phyloP scores from a whole-genome alignment of 2,888 invertebrate genomes.

The Pandemis cinnamomeana region DNA sequence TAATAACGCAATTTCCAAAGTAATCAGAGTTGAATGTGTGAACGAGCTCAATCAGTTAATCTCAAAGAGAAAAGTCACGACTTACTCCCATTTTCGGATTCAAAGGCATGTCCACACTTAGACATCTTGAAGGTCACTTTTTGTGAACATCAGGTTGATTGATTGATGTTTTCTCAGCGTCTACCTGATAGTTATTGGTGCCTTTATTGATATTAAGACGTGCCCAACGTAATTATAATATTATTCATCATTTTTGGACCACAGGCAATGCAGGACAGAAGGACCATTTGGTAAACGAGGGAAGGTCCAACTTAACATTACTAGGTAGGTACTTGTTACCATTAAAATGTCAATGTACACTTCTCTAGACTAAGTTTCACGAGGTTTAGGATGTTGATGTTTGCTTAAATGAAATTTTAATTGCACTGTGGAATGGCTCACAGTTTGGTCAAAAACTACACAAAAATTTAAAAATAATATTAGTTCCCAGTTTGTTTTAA shows the following conservation, averaged over 20 bases:
- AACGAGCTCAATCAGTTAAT: too few relatives aligned
- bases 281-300: background rate
- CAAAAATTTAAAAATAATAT: too few relatives aligned
- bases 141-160: constrained; percentile 69
- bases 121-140: constrained; percentile 51
- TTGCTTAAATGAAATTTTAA: too few relatives aligned
- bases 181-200: constrained; percentile 65
- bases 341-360: too few relatives aligned
- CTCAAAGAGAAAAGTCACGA: background rate
- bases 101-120: constrained; percentile 56
- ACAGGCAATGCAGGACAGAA: constrained; percentile 18
- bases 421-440: too few relatives aligned
- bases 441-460: too few relatives aligned
- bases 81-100: background rate
- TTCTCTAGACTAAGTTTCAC: too few relatives aligned
- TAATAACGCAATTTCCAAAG: too few relatives aligned
- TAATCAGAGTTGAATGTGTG: too few relatives aligned
- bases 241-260: constrained; percentile 60
- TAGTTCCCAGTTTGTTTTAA: too few relatives aligned
- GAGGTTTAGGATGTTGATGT: too few relatives aligned
- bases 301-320: background rate
- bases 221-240: constrained; percentile 65
- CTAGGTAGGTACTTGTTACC: too few relatives aligned
- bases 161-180: constrained; percentile 78
- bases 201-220: constrained; percentile 77